Conservation (phyloP, 2,888 invertebrate genomes). For the Melipona beecheii region DNA sequence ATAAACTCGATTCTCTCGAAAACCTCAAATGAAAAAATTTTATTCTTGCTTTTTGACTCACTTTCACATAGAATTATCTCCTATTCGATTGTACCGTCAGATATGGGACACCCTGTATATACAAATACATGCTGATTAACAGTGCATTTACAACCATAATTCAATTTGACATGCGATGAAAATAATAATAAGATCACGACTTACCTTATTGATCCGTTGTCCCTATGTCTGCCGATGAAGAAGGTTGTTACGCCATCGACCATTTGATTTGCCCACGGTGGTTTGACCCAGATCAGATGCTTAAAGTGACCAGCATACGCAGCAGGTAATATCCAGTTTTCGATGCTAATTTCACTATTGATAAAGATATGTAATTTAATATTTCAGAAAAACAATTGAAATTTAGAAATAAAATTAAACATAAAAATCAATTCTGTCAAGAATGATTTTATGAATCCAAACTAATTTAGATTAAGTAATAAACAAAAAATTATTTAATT, state of each 20-base stretch:
- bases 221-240: conserved; percentile 89
- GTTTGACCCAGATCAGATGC: conserved; percentile 93
- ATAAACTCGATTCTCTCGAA: too few species aligned
- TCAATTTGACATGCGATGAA: conserved; percentile 8
- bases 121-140: neutral
- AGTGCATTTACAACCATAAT: neutral
- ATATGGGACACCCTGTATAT: too few species aligned
- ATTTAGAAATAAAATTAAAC: neutral
- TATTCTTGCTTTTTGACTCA: too few species aligned
- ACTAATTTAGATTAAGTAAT: too few species aligned
- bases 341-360: conserved; percentile 90
- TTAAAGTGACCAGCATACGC: conserved; percentile 93
- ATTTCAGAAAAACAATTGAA: neutral
- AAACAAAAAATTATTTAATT: too few species aligned
- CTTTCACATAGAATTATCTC: too few species aligned
- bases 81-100: too few species aligned
- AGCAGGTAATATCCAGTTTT: conserved; percentile 97
- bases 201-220: conserved; percentile 86
- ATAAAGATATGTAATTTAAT: neutral
- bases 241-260: conserved; percentile 88
- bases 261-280: conserved; percentile 95
- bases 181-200: conserved; percentile 30
- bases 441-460: neutral
- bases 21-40: too few species aligned
- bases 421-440: too few species aligned